phyloP scores from a whole-genome alignment of 2,113 vertebrate genomes.

The Trochalopteron elliotii region DNA sequence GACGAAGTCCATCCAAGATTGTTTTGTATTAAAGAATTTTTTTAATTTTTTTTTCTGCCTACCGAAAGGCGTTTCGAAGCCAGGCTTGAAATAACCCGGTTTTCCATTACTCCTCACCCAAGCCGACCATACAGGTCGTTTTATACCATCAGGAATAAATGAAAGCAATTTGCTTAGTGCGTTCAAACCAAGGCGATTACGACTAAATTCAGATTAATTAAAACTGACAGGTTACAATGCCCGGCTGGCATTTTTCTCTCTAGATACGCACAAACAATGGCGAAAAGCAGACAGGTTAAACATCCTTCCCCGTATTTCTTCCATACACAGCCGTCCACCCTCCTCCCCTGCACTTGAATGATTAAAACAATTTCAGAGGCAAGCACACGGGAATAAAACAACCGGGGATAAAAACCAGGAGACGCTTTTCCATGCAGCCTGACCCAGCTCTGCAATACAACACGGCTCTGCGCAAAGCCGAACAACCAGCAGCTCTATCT shows the following conservation, averaged over 20 bases:
- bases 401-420: background rate
- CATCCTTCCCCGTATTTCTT: background rate
- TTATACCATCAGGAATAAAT: background rate
- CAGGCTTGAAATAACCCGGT: background rate
- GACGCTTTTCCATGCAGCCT: background rate
- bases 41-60: background rate
- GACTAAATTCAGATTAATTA: slow-evolving; percentile 1
- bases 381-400: background rate
- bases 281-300: background rate
- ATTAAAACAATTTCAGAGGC: background rate
- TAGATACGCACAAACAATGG: background rate
- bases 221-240: background rate
- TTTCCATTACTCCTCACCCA: background rate
- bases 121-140: background rate
- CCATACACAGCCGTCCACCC: background rate
- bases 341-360: background rate
- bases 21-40: background rate
- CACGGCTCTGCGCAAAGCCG: background rate
- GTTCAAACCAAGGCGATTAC: background rate
- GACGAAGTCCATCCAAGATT: background rate
- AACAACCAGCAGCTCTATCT: background rate
- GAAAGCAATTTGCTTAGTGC: background rate
- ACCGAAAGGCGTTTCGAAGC: background rate
- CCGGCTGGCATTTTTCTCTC: slow-evolving; percentile 7
- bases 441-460: background rate